A percentile compares a stretch with the other conserved stretches of the same genome.
Evolutionary conservation across 2,113 vertebrate species (phyloP).

Genomic region (Nothocercus nigrocapillus): DNA sequence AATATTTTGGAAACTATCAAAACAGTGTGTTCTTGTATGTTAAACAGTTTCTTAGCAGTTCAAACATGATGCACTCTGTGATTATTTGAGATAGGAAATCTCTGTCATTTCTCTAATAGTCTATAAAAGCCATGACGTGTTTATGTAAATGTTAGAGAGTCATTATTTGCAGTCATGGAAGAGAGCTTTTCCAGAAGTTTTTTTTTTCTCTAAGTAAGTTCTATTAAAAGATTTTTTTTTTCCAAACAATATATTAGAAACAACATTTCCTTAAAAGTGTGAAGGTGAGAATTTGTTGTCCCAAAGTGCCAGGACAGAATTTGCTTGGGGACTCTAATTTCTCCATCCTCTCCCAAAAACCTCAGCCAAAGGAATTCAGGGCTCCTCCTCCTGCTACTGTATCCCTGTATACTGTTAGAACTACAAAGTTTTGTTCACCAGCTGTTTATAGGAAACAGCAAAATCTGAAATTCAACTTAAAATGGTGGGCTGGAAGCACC

Average conservation of each 20-base stretch:
- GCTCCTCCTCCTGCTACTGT: background rate
- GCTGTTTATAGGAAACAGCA: background rate
- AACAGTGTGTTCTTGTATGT: background rate
- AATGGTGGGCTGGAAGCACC: background rate
- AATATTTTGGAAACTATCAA: background rate
- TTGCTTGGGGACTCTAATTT: background rate
- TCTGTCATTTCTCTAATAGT: background rate
- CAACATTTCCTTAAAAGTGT: background rate
- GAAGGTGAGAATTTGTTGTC: background rate
- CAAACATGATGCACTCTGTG: background rate
- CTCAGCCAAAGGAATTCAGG: background rate
- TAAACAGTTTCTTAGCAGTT: background rate
- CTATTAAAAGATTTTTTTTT: background rate
- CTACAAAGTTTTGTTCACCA: background rate
- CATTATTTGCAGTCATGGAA: background rate
- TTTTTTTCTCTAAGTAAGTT: background rate
- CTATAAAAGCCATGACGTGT: background rate
- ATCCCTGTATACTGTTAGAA: background rate
- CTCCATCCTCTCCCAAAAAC: background rate
- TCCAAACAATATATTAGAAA: background rate
- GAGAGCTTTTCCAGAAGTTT: background rate
- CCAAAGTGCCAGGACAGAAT: background rate
- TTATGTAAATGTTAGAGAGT: constrained; percentile 1
- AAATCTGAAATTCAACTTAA: background rate
- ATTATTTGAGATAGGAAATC: background rate